phyloP scores from a whole-genome alignment of 2,113 vertebrate species.

The Synodontis membranacea region DNA sequence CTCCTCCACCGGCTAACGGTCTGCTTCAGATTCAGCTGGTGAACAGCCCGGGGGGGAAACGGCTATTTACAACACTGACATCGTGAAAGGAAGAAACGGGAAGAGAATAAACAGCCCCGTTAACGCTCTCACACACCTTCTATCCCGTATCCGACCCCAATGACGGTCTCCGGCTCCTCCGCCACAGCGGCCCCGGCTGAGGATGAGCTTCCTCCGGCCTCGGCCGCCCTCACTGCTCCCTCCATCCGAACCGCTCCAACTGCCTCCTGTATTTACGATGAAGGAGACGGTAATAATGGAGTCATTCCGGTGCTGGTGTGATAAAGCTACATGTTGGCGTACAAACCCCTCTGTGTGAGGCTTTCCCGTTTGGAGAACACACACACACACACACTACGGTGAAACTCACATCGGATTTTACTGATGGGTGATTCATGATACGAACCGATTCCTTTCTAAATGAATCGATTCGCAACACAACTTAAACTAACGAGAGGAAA shows the following conservation, averaged over 20 bases:
- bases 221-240: conserved; percentile 38
- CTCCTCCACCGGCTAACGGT: background rate
- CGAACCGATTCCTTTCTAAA: background rate
- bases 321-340: conserved; percentile 32
- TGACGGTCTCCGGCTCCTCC: conserved; percentile 53
- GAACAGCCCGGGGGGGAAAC: background rate
- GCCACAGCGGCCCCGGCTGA: conserved; percentile 41
- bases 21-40: background rate
- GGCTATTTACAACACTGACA: background rate
- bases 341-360: background rate
- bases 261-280: conserved; percentile 3
- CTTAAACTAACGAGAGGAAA: background rate
- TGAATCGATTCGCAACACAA: background rate
- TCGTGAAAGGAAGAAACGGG: background rate
- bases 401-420: background rate
- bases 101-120: background rate
- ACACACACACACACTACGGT: background rate
- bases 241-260: conserved; percentile 42
- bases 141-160: conserved; percentile 48
- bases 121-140: conserved; percentile 44
- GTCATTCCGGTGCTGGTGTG: background rate
- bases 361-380: background rate
- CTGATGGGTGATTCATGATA: background rate
- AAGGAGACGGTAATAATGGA: background rate
- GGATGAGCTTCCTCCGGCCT: conserved; percentile 41